A percentile compares a stretch with the other conserved stretches of the same genome.
Conservation (phyloP, 1,140 invertebrate species). For the Aradophagus sp. region DNA sequence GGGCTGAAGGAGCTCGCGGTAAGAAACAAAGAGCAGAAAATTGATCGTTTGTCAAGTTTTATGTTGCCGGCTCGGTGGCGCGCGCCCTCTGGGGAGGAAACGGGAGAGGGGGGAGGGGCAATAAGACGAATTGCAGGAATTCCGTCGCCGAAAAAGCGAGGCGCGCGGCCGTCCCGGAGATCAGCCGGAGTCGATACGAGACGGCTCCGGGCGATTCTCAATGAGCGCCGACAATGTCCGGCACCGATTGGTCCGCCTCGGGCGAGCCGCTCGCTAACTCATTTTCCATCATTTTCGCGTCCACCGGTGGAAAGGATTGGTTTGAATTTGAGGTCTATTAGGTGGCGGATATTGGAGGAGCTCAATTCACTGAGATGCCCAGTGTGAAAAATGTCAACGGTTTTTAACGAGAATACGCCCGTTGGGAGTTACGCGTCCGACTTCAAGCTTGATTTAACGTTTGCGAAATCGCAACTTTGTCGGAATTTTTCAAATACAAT, state of each 20-base stretch:
- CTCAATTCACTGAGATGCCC: no score
- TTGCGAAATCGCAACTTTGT: no score
- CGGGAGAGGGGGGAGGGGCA: slow-evolving; percentile 30
- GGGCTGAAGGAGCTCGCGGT: slow-evolving; percentile 61
- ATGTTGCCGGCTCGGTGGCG: slow-evolving; percentile 61
- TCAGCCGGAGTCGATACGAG: slow-evolving; percentile 60
- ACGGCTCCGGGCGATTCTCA: slow-evolving; percentile 56
- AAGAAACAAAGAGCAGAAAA: slow-evolving; percentile 73
- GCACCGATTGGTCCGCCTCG: slow-evolving; percentile 8
- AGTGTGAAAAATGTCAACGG: no score
- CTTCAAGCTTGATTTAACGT: no score
- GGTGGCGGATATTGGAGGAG: no score
- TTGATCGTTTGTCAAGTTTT: slow-evolving; percentile 74
- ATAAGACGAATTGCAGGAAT: slow-evolving; percentile 65
- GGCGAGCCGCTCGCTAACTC: no score
- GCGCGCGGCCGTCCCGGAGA: slow-evolving; percentile 36
- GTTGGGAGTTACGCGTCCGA: no score
- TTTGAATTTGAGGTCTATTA: no score
- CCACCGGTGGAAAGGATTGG: no score
- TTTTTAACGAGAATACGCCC: no score
- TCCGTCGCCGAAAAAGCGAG: slow-evolving; percentile 55
- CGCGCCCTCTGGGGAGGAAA: slow-evolving; percentile 28
- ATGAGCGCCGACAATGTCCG: slow-evolving; percentile 14
- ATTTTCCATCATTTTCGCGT: no score
- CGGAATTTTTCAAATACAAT: no score